These are phyloP conservation scores for Pinna nobilis DNA, from an alignment of 1,140 invertebrate genomes.

Conservation along the genomic window DNA sequence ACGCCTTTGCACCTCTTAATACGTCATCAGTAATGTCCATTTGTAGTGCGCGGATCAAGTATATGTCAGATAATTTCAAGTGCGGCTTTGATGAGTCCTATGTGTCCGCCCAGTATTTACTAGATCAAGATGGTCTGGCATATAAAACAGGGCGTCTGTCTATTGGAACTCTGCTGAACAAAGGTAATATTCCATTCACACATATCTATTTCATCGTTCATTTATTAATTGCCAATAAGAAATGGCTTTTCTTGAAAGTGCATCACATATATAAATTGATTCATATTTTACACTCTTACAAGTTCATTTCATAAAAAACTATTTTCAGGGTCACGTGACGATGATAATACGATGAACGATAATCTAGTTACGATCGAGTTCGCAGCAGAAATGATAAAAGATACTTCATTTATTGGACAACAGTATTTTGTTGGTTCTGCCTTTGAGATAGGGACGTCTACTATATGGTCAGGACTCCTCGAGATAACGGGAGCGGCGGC, in stretches of 20 bases:
- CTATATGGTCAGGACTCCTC: slow-evolving; percentile 58
- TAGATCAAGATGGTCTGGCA: slow-evolving; percentile 45
- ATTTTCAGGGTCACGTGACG: slow-evolving; percentile 49
- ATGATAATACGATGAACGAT: slow-evolving; percentile 3
- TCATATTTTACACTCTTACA: neutral
- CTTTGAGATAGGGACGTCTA: slow-evolving; percentile 46
- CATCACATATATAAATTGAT: too few species aligned
- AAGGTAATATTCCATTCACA: slow-evolving; percentile 47
- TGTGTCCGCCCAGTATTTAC: slow-evolving; percentile 10
- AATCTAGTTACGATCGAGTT: slow-evolving; percentile 53
- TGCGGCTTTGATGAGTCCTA: slow-evolving; percentile 50
- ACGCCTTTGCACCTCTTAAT: slow-evolving; percentile 64
- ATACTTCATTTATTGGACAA: slow-evolving; percentile 37
- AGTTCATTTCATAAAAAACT: neutral
- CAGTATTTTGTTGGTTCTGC: slow-evolving; percentile 50
- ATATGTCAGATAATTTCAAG: slow-evolving; percentile 53
- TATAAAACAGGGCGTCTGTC: slow-evolving; percentile 50
- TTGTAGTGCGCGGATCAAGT: slow-evolving; percentile 54
- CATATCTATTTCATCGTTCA: too few species aligned
- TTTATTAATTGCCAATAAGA: too few species aligned
- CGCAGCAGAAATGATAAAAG: slow-evolving; percentile 45
- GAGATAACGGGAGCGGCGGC: slow-evolving; percentile 19
- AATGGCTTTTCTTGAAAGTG: too few species aligned
- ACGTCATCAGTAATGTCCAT: slow-evolving; percentile 62
- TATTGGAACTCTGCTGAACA: slow-evolving; percentile 58